Evolutionary conservation across 2,797 vertebrate species (phyloP).

Genomic region (Acanthiza pusilla): DNA sequence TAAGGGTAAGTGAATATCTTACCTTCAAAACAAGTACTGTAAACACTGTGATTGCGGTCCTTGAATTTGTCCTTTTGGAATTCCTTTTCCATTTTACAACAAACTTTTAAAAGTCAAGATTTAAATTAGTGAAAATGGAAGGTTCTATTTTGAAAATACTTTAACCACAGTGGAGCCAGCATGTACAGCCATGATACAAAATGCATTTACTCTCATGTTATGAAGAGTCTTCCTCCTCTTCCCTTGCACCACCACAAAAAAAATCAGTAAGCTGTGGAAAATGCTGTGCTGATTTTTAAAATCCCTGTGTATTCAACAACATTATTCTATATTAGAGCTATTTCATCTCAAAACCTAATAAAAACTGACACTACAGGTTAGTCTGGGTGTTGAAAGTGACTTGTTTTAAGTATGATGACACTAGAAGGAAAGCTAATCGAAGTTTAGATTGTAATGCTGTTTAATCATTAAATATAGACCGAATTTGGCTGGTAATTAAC

Average conservation of each 20-base stretch:
- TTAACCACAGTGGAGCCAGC: neutral
- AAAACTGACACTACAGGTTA: constrained; percentile 7
- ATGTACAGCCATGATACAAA: neutral
- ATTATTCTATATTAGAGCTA: neutral
- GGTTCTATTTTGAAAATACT: neutral
- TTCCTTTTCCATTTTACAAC: neutral
- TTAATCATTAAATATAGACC: constrained; percentile 54
- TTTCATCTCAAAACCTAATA: constrained; percentile 21
- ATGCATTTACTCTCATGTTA: neutral
- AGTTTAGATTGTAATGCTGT: constrained; percentile 14
- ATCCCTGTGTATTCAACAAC: neutral
- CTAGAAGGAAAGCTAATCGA: constrained; percentile 51
- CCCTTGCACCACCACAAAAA: neutral
- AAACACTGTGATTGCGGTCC: neutral
- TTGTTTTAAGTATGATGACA: constrained; percentile 8
- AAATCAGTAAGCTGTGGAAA: neutral
- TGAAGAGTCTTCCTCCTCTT: neutral
- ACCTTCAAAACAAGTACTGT: neutral
- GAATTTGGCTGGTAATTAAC: constrained; percentile 56
- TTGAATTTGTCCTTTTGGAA: neutral
- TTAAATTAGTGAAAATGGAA: neutral
- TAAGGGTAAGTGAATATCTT: neutral
- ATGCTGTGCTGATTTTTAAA: constrained; percentile 5
- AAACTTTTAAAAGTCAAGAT: neutral
- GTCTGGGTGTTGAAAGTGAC: constrained; percentile 6